A percentile compares a stretch with the other conserved stretches of the same genome.
Conservation (phyloP, 2,888 invertebrate species). For the Stictocephala bisonia region DNA sequence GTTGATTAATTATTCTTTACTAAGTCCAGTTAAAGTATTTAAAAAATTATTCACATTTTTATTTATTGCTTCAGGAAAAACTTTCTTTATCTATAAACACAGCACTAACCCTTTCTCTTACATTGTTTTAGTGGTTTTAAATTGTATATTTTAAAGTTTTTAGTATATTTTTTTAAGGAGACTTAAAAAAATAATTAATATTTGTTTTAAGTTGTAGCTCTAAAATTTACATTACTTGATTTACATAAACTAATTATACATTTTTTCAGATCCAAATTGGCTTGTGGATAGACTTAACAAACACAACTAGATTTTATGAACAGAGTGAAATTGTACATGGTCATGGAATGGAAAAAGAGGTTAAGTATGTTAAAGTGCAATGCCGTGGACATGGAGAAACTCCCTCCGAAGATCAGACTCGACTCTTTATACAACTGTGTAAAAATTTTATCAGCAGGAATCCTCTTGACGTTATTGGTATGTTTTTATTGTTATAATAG, state of each 20-base stretch:
- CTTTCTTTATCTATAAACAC: no score
- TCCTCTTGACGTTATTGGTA: slow-evolving; percentile 81
- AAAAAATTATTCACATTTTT: no score
- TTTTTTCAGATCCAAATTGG: slow-evolving; percentile 83
- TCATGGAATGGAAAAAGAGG: slow-evolving; percentile 72
- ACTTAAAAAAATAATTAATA: slow-evolving; percentile 49
- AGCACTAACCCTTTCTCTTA: no score
- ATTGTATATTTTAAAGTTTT: no score
- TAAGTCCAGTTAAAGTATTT: no score
- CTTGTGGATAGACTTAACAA: slow-evolving; percentile 96
- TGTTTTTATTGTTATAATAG: no score
- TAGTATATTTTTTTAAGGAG: no score
- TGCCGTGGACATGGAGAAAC: slow-evolving; percentile 95
- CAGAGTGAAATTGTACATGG: slow-evolving; percentile 72
- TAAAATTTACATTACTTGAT: not conserved
- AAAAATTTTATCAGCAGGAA: slow-evolving; percentile 81
- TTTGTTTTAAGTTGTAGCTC: slow-evolving; percentile 32
- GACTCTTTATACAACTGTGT: slow-evolving; percentile 84
- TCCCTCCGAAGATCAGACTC: slow-evolving; percentile 86
- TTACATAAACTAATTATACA: not conserved
- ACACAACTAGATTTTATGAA: slow-evolving; percentile 93
- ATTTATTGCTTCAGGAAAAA: no score
- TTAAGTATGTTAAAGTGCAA: slow-evolving; percentile 88
- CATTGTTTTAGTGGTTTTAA: no score
- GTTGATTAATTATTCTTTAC: no score